Conservation (phyloP, 2,888 invertebrate genomes). For the Drosophila borborema region DNA sequence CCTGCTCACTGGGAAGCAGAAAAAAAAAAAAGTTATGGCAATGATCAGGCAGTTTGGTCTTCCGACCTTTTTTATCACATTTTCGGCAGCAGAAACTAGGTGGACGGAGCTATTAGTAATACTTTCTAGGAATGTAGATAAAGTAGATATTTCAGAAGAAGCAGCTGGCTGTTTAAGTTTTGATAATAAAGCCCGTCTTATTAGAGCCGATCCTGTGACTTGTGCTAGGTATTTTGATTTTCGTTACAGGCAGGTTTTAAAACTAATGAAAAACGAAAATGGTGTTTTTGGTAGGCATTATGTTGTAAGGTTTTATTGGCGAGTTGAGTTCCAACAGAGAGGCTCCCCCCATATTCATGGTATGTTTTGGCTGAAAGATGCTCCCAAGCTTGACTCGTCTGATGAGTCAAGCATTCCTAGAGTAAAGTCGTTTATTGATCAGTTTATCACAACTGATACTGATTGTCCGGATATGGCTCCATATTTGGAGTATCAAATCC, state of each 20-base stretch:
- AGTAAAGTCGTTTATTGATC: neutral
- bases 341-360: neutral
- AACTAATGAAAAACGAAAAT: neutral
- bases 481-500: neutral
- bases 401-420: neutral
- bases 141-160: neutral
- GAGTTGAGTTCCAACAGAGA: neutral
- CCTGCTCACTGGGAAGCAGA: neutral
- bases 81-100: neutral
- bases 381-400: neutral
- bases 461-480: neutral
- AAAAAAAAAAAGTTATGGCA: neutral
- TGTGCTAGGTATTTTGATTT: neutral
- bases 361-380: slow-evolving; percentile 1
- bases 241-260: neutral
- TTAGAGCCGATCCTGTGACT: neutral
- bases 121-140: neutral
- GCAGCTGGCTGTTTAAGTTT: neutral
- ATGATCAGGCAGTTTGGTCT: neutral
- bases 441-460: neutral
- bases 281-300: neutral
- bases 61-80: neutral
- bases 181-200: neutral
- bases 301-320: neutral
- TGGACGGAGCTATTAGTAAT: neutral